Evolutionary conservation across 2,113 vertebrate genomes (phyloP), one percentile per base, ranked within the genome.

Genomic region (Larimichthys polyactis): DNA sequence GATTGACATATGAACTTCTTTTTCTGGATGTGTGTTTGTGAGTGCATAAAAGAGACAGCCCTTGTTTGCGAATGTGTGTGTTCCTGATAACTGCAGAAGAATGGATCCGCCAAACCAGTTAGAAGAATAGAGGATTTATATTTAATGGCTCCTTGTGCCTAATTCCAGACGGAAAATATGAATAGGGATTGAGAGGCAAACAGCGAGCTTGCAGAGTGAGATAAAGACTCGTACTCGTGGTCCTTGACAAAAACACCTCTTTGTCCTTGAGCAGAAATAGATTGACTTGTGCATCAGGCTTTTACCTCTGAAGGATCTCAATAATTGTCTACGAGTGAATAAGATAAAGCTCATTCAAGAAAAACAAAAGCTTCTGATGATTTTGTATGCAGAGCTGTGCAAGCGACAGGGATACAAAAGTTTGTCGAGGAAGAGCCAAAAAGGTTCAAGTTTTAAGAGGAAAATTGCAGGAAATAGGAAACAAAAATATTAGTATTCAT

Each of bases 21-120:
- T 4, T 0, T 1, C 1, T 20, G 54, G 11, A 27, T 59, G 43
- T 36, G 8, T 70, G 14, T 69, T 9, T 66, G 40, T 67, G 51
- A 48, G 51, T 29, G 36, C 11, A 7, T 11, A 4, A 27, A 54
- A 36, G 9, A 29, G 19, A 71, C 46, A 27, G 20, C 5, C 12
- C 58, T 48, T 46, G 60, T 66, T 58, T 73, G 49, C 1, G 5
- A 22, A 32, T 55, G 54, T 78, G 70, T n/a, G 0, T 32, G 55
- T 51, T n/a, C 12, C 62, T 57, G 65, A 65, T 80, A 77, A 83
- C 43, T 48, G 71, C 24, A 52, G 27, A 43, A 71, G 27, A 87
- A 77, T 72, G 24, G 62, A 49, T 58, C 32, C 17, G 51, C 36
- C 59, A 36, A 68, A 43, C 32, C 29, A 71, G 22, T 14, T 48